These are phyloP conservation scores for Hirtodrosophila duncani DNA, from an alignment of 2,888 invertebrate genomes.

Conservation along the genomic window DNA sequence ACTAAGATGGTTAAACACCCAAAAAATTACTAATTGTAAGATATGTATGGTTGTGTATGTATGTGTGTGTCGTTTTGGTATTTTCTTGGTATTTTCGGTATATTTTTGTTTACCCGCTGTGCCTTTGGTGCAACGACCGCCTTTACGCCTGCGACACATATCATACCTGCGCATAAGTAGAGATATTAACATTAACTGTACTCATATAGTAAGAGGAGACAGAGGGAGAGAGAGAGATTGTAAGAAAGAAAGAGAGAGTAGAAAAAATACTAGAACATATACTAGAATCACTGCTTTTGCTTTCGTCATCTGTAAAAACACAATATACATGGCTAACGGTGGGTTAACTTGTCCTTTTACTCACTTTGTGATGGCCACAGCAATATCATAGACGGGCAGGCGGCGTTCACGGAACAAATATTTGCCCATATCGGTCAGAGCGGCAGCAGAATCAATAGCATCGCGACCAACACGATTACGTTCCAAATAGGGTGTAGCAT, in stretches of 20 bases:
- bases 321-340: conserved; percentile 30
- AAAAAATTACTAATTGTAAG: conserved; percentile 46
- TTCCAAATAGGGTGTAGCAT: conserved; percentile 96
- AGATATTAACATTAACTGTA: conserved; percentile 28
- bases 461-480: conserved; percentile 94
- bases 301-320: conserved; percentile 53
- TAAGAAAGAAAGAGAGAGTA: conserved; percentile 8
- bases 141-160: conserved; percentile 98
- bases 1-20: conserved; percentile 49
- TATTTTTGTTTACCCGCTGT: conserved; percentile 91
- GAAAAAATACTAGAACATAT: conserved; percentile 5
- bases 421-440: conserved; percentile 97
- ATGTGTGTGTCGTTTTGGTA: conserved; percentile 36
- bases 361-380: conserved; percentile 97
- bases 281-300: conserved; percentile 25
- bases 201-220: conserved; percentile 3
- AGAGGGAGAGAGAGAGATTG: not conserved
- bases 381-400: conserved; percentile 96
- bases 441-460: conserved; percentile 96
- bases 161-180: conserved; percentile 87
- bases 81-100: conserved; percentile 26
- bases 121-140: conserved; percentile 98
- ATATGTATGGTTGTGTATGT: conserved; percentile 24
- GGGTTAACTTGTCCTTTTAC: conserved; percentile 74
- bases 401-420: conserved; percentile 96